Conservation (phyloP, 2,888 invertebrate genomes). For the Epinotia nisella region DNA sequence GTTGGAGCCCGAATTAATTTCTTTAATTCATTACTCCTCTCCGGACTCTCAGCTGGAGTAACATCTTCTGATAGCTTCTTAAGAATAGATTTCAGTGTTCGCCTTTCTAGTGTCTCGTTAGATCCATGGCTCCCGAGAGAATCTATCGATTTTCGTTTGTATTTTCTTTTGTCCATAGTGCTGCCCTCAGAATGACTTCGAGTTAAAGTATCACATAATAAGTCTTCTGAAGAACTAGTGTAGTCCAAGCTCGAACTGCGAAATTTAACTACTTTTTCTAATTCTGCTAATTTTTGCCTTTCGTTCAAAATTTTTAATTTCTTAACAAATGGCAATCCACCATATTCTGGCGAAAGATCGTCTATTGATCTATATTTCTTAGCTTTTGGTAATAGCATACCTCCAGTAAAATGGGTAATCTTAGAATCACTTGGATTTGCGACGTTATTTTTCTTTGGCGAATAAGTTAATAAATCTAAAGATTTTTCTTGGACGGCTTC, state of each 20-base stretch:
- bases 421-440: conserved; percentile 62
- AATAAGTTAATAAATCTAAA: conserved; percentile 75
- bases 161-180: conserved; percentile 87
- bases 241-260: conserved; percentile 93
- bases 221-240: conserved; percentile 86
- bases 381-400: conserved; percentile 69
- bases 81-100: conserved; percentile 92
- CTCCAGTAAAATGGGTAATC: conserved; percentile 55
- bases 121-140: conserved; percentile 78
- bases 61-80: conserved; percentile 91
- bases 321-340: conserved; percentile 93
- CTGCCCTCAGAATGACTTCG: conserved; percentile 93
- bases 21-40: conserved; percentile 85
- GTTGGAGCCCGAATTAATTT: conserved; percentile 92
- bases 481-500: conserved; percentile 79
- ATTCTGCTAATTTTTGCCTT: conserved; percentile 92
- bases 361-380: conserved; percentile 94
- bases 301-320: conserved; percentile 95
- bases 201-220: conserved; percentile 85
- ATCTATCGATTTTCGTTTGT: conserved; percentile 75
- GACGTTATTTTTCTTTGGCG: conserved; percentile 66
- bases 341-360: conserved; percentile 94
- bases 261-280: conserved; percentile 90
- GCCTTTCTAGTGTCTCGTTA: conserved; percentile 92
- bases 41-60: conserved; percentile 77